These are phyloP conservation scores for Crenichthys baileyi DNA, from an alignment of 2,797 vertebrate species.

Conservation along the genomic window DNA sequence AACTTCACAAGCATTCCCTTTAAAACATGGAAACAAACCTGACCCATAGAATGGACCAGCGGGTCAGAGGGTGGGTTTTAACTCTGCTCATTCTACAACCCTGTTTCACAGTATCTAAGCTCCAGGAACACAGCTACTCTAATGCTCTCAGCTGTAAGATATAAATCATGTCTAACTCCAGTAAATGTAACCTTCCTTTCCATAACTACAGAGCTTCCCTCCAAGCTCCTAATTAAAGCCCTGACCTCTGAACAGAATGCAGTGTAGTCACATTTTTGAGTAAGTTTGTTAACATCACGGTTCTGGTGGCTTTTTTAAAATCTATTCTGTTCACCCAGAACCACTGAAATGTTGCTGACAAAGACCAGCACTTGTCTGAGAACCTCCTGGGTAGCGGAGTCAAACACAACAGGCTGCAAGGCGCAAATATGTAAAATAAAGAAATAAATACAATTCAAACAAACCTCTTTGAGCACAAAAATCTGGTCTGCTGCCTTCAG, in stretches of 20 bases:
- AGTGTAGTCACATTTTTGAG: neutral
- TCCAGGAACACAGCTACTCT: neutral
- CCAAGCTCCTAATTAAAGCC: neutral
- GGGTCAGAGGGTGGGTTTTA: too few relatives aligned
- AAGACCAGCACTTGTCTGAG: too few relatives aligned
- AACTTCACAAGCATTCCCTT: neutral
- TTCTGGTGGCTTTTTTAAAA: neutral
- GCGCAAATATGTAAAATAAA: too few relatives aligned
- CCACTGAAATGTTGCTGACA: neutral
- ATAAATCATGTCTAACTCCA: neutral
- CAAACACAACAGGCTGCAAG: neutral
- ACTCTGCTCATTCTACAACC: too few relatives aligned
- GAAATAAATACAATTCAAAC: neutral
- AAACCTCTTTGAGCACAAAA: slow-evolving; percentile 87
- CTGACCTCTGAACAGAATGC: neutral
- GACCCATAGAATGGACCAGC: too few relatives aligned
- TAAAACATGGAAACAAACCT: neutral
- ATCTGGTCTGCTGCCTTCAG: slow-evolving; percentile 87
- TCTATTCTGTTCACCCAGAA: too few relatives aligned
- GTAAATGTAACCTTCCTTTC: neutral
- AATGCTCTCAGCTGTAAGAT: neutral
- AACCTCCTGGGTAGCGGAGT: neutral
- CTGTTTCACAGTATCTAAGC: too few relatives aligned
- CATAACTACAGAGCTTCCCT: neutral
- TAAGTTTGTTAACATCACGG: too few relatives aligned